Evolutionary conservation across 2,888 invertebrate genomes (phyloP).

Genomic region (Rhaphigaster nebulosa): DNA sequence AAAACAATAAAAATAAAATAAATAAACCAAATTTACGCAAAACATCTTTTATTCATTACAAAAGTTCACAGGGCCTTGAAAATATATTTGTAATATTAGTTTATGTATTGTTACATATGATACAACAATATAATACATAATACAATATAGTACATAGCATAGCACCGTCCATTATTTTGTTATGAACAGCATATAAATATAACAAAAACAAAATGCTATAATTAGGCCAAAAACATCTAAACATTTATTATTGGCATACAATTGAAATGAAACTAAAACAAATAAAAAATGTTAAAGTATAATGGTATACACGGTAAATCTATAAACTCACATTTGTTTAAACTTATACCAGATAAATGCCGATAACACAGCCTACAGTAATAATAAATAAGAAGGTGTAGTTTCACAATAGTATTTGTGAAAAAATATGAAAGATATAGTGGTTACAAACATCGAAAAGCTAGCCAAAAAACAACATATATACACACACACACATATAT

Average conservation of each 20-base stretch:
- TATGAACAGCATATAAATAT: conserved; percentile 19
- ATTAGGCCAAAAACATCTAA: conserved; percentile 7
- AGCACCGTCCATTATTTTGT: conserved; percentile 52
- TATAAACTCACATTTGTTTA: background rate
- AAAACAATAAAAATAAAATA: background rate
- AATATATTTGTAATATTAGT: conserved; percentile 52
- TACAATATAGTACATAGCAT: conserved; percentile 56
- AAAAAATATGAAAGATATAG: background rate
- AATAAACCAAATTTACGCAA: background rate
- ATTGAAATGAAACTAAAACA: background rate
- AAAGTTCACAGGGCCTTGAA: conserved; percentile 54
- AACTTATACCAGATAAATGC: background rate
- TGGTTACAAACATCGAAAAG: background rate
- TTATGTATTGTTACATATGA: conserved; percentile 52
- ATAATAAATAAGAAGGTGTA: background rate
- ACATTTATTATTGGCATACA: background rate
- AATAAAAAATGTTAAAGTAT: background rate
- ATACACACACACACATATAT: too few species aligned
- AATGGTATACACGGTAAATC: background rate
- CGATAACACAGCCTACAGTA: background rate
- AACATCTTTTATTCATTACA: conserved; percentile 54
- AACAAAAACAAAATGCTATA: background rate
- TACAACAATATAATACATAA: conserved; percentile 50
- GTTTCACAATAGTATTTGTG: background rate
- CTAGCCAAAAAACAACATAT: background rate